Evolutionary conservation across 2,888 invertebrate genomes (phyloP), one percentile per base, ranked within the genome.

Genomic region (Acanthopleura granulata): DNA sequence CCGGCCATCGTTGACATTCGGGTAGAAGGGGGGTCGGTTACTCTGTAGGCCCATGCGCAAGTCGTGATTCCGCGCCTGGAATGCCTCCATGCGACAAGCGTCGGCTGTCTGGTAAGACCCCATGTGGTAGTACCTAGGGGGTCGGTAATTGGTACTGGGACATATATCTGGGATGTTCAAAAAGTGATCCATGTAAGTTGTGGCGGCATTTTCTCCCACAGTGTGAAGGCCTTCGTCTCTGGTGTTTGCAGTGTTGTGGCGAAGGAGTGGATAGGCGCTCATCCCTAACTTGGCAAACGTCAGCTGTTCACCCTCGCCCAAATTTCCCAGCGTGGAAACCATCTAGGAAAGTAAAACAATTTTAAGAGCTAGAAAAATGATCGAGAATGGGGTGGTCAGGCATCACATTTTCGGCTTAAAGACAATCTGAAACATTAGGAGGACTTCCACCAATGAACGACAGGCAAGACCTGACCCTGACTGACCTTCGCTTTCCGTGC

Each of bases 111-210:
- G 82, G 75, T 85, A 85, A 6, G 83, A 83, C 72, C 83, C 83
- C 86, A 86, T 86, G 49, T 71, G 50, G 77, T 87, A 87, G 74
- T 86, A 87, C 72, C 86, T 73, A 1, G 85, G 85, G 70, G 85
- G 82, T 73, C 86, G 78, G 78, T 86, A 87, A 79, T 84, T 83
- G 74, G 82, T 80, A 29, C 84, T 81, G 72, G 87, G 86, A 78
- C 87, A 87, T 72, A 87, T 87, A 76, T 87, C 86, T 25, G 87
- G 87, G 77, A 87, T 87, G 77, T 87, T 87, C 72, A 87, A 82
- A 79, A 87, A 87, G 79, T 87, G 87, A 78, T 87, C 87, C 87
- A 87, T 87, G 78, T 87, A 87, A 73, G 81, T 79, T 75, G 78
- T 40, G 22, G 71, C 75, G 27, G 84, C 79, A 80, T 82, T 81